Evolutionary conservation across 2,113 vertebrate genomes (phyloP).

Genomic region (Microcebus jonahi): DNA sequence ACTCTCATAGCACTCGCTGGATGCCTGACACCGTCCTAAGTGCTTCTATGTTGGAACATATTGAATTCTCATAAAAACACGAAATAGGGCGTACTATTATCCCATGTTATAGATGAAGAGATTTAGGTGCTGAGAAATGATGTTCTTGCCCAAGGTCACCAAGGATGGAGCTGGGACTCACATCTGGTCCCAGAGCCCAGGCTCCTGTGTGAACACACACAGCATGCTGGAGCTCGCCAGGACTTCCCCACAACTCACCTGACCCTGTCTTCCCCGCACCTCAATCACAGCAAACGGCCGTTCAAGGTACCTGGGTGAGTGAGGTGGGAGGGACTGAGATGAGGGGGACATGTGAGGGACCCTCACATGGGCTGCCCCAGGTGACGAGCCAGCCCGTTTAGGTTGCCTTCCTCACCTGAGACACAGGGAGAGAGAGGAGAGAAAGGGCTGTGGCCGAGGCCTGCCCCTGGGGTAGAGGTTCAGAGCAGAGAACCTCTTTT

Average conservation of each 20-base stretch:
- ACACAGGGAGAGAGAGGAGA: background rate
- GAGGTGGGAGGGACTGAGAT: background rate
- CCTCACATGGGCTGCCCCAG: background rate
- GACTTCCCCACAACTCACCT: background rate
- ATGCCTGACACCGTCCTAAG: background rate
- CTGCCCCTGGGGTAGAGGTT: background rate
- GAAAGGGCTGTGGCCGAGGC: background rate
- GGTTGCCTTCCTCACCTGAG: background rate
- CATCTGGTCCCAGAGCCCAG: background rate
- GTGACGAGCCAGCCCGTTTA: background rate
- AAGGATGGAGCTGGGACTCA: background rate
- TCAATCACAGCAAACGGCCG: background rate
- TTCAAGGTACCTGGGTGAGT: background rate
- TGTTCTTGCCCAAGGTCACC: background rate
- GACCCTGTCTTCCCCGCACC: background rate
- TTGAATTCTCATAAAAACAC: background rate
- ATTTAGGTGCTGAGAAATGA: background rate
- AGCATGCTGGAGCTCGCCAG: background rate
- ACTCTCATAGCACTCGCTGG: background rate
- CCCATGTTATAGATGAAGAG: background rate
- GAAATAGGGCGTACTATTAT: background rate
- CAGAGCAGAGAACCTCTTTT: background rate
- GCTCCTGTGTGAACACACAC: background rate
- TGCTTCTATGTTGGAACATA: background rate
- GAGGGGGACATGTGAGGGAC: too few species aligned